phyloP scores from a whole-genome alignment of 1,140 invertebrate species.

The Lerema accius region DNA sequence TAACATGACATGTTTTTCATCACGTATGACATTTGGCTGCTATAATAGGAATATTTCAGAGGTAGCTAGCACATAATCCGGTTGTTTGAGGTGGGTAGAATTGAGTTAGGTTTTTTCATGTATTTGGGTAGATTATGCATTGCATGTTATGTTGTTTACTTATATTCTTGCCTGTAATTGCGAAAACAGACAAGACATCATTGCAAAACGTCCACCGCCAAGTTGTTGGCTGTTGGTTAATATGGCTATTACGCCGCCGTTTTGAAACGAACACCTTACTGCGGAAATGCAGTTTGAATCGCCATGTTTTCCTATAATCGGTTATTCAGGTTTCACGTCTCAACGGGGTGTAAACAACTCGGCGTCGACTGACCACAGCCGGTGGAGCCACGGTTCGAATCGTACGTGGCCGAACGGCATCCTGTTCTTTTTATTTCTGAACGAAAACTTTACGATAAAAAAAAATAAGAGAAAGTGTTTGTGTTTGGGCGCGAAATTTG shows the following conservation, averaged over 20 bases:
- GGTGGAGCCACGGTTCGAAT: slow-evolving; percentile 62
- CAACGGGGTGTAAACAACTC: slow-evolving; percentile 61
- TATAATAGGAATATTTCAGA: no score
- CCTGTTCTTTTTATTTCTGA: slow-evolving; percentile 41
- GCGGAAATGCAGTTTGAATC: slow-evolving; percentile 62
- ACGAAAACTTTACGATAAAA: slow-evolving; percentile 38
- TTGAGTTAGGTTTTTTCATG: no score
- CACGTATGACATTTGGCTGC: not conserved
- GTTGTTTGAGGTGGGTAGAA: not conserved
- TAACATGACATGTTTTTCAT: not conserved
- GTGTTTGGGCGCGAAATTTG: slow-evolving; percentile 50
- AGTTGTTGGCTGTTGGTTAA: slow-evolving; percentile 54
- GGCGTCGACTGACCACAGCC: slow-evolving; percentile 53
- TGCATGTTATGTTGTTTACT: slow-evolving; percentile 24
- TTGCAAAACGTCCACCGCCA: slow-evolving; percentile 56
- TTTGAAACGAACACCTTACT: slow-evolving; percentile 60
- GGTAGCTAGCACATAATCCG: no score
- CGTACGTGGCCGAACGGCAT: slow-evolving; percentile 64
- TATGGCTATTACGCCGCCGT: slow-evolving; percentile 57
- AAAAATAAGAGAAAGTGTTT: slow-evolving; percentile 47
- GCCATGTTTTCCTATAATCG: slow-evolving; percentile 56
- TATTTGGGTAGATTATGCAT: slow-evolving; percentile 1
- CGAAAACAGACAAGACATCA: slow-evolving; percentile 63
- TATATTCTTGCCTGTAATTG: slow-evolving; percentile 48
- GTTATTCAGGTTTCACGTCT: slow-evolving; percentile 51